Percentiles rank a stretch among this genome's conserved stretches.
Evolutionary conservation across 2,797 vertebrate species (phyloP).

Genomic region (Hemibagrus guttatus): DNA sequence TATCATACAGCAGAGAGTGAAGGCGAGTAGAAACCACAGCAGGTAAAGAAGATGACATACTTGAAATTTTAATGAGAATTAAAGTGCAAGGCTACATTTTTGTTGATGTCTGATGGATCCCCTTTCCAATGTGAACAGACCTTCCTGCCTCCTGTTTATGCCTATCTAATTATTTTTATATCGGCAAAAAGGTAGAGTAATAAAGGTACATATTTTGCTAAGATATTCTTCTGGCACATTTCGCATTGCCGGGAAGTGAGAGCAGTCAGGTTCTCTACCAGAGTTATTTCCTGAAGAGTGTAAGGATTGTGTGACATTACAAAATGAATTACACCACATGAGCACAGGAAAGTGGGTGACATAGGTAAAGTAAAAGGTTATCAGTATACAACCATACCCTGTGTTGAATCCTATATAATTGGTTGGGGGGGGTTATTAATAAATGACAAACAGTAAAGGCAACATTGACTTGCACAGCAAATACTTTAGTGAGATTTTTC

Average conservation of each 20-base stretch:
- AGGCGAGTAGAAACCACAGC: neutral
- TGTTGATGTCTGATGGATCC: neutral
- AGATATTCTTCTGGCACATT: neutral
- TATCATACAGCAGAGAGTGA: neutral
- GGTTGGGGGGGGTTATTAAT: neutral
- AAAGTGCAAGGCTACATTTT: neutral
- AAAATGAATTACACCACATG: neutral
- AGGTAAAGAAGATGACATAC: neutral
- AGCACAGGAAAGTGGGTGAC: neutral
- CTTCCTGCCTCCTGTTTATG: neutral
- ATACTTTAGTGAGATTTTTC: neutral
- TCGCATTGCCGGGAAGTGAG: neutral
- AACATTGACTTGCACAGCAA: neutral
- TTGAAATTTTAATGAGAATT: neutral
- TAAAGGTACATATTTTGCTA: neutral
- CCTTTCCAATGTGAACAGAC: neutral
- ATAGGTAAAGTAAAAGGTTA: neutral
- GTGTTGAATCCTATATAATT: neutral
- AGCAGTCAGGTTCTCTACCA: neutral
- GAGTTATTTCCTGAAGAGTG: slow-evolving; percentile 1
- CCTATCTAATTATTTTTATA: neutral
- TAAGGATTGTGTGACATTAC: neutral
- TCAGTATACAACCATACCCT: neutral
- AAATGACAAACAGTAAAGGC: slow-evolving; percentile 1
- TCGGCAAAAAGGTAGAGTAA: neutral